A percentile compares a stretch with the other conserved stretches of the same genome.
These are phyloP conservation scores for Sinelater perroti DNA, from an alignment of 2,888 invertebrate genomes.

Conservation along the genomic window DNA sequence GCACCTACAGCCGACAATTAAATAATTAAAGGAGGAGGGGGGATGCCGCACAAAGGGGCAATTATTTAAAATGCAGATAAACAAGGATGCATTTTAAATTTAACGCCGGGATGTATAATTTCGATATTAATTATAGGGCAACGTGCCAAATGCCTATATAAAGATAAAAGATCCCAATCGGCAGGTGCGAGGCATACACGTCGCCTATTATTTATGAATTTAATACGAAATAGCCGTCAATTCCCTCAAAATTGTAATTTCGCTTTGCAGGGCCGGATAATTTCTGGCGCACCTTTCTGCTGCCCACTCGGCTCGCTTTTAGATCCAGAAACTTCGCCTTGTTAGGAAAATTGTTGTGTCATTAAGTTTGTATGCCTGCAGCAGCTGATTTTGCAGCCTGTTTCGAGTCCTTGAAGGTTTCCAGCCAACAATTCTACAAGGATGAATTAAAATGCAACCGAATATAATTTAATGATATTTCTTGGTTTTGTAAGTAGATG, in stretches of 20 bases:
- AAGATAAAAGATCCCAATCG: constrained; percentile 43
- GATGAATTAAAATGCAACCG: no score
- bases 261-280: constrained; percentile 1
- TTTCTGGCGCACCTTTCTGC: constrained; percentile 3
- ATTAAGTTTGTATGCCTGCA: no score
- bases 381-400: no score
- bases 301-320: neutral
- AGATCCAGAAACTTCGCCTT: no score
- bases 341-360: no score
- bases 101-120: constrained; percentile 43
- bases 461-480: no score
- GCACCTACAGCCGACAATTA: constrained; percentile 23
- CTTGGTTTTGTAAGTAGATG: no score
- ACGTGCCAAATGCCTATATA: constrained; percentile 45
- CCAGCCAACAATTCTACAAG: no score
- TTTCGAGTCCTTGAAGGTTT: no score
- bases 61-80: constrained; percentile 39
- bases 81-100: constrained; percentile 37
- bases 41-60: constrained; percentile 34
- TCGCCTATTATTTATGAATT: constrained; percentile 44
- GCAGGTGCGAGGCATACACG: constrained; percentile 40
- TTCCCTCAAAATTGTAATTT: constrained; percentile 23
- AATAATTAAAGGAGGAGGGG: constrained; percentile 31
- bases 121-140: constrained; percentile 48
- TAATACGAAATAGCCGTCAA: constrained; percentile 35